Conservation (phyloP, 2,797 vertebrate genomes). For the Eulemur mongoz region DNA sequence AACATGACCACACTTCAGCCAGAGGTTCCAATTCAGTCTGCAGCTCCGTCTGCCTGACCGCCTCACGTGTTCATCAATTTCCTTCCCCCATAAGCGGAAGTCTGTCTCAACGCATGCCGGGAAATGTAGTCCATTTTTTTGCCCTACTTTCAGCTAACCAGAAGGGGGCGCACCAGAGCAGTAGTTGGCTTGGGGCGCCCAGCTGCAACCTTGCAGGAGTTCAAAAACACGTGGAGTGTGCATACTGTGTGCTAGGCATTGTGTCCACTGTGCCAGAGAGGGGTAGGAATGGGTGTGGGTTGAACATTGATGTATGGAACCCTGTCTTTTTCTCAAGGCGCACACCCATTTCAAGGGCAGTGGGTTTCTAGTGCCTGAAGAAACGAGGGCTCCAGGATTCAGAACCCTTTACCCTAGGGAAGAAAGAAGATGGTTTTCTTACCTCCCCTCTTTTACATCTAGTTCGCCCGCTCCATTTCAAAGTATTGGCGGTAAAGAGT, state of each 20-base stretch:
- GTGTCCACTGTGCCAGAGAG: neutral
- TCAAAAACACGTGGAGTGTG: neutral
- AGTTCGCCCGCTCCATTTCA: constrained; percentile 48
- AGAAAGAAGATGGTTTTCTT: constrained; percentile 37
- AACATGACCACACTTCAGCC: constrained; percentile 85
- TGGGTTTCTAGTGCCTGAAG: neutral
- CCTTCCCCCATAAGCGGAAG: neutral
- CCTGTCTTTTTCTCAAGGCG: neutral
- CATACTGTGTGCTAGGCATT: constrained; percentile 44
- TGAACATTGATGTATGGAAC: neutral
- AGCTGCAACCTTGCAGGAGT: constrained; percentile 7
- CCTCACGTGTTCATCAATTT: neutral
- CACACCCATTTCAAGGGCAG: neutral
- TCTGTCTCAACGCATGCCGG: constrained; percentile 30
- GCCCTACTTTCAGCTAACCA: neutral
- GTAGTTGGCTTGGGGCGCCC: neutral
- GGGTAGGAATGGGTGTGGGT: neutral
- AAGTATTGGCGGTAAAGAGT: constrained; percentile 75
- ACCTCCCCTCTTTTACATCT: constrained; percentile 44
- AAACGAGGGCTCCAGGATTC: neutral
- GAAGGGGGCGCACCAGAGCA: constrained; percentile 44
- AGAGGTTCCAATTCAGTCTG: fast-evolving
- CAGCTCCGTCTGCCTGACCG: fast-evolving
- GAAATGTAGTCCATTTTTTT: constrained; percentile 64
- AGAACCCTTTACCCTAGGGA: neutral